Percentiles rank a stretch among this genome's conserved stretches.
Evolutionary conservation across 2,888 invertebrate genomes (phyloP).

Genomic region (Acleris emargana): DNA sequence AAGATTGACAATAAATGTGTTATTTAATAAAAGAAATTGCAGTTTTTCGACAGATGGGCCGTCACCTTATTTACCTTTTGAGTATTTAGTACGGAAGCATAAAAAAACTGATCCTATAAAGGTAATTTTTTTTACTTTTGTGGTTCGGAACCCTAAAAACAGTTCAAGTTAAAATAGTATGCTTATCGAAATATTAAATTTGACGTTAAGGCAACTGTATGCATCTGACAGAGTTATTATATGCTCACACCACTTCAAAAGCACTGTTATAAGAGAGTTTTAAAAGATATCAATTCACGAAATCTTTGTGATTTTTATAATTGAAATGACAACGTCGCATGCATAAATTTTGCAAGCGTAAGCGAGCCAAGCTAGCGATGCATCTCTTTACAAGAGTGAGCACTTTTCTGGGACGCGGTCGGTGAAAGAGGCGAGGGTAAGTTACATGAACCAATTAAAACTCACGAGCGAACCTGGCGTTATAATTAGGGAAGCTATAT

Average conservation of each 20-base stretch:
- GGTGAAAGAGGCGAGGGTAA: slow-evolving; percentile 51
- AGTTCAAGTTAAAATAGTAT: too few species aligned
- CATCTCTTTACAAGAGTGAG: slow-evolving; percentile 55
- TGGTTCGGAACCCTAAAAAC: too few species aligned
- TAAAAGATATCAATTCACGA: neutral
- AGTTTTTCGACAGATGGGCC: too few species aligned
- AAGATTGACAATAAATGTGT: too few species aligned
- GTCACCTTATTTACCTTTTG: too few species aligned
- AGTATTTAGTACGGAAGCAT: too few species aligned
- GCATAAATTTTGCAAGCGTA: slow-evolving; percentile 53
- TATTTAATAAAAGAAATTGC: too few species aligned
- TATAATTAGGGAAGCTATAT: slow-evolving; percentile 47
- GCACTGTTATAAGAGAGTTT: neutral
- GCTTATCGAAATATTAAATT: too few species aligned
- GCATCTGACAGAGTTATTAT: too few species aligned
- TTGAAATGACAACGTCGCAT: slow-evolving; percentile 50
- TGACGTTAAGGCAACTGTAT: too few species aligned
- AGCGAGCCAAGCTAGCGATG: slow-evolving; percentile 44
- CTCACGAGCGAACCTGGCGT: slow-evolving; percentile 48
- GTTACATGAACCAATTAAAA: slow-evolving; percentile 66
- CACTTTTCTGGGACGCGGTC: slow-evolving; percentile 56
- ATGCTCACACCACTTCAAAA: neutral
- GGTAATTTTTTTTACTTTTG: too few species aligned
- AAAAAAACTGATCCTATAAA: too few species aligned
- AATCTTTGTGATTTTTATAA: slow-evolving; percentile 40